Evolutionary conservation across 2,797 vertebrate genomes (phyloP).

Genomic region (Amphiprion clarkii): DNA sequence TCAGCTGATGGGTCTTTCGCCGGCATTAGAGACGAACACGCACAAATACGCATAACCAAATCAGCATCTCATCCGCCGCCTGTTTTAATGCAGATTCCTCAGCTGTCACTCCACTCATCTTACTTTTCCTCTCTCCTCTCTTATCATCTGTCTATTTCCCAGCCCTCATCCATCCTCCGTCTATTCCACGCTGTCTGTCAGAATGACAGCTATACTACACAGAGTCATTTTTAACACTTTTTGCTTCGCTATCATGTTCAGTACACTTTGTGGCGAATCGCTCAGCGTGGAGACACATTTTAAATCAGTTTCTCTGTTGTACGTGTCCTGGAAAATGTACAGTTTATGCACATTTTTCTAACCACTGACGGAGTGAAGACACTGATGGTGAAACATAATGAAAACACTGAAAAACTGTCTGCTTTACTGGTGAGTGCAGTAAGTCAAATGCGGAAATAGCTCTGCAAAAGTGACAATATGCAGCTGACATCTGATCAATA

Average conservation of each 20-base stretch:
- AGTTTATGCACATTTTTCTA: background rate
- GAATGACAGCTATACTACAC: constrained; percentile 15
- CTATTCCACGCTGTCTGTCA: constrained; percentile 30
- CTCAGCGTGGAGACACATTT: background rate
- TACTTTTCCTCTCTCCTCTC: constrained; percentile 15
- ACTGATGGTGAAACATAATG: background rate
- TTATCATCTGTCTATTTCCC: constrained; percentile 34
- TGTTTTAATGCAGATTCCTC: constrained; percentile 44
- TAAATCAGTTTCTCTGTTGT: background rate
- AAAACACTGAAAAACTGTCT: background rate
- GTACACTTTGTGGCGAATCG: background rate
- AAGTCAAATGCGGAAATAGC: background rate
- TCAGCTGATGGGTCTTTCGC: constrained; percentile 1
- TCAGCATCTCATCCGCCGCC: constrained; percentile 1
- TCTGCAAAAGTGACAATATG: background rate
- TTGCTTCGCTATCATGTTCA: constrained; percentile 1
- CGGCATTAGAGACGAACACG: constrained; percentile 8
- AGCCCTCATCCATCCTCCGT: constrained; percentile 23
- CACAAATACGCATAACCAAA: background rate
- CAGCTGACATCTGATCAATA: too few species aligned
- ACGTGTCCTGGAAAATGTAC: background rate
- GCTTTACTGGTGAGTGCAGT: background rate
- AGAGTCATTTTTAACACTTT: constrained; percentile 18
- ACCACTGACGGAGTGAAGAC: background rate
- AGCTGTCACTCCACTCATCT: constrained; percentile 48